phyloP scores from a whole-genome alignment of 2,113 vertebrate genomes.

The Danionella cerebrum region DNA sequence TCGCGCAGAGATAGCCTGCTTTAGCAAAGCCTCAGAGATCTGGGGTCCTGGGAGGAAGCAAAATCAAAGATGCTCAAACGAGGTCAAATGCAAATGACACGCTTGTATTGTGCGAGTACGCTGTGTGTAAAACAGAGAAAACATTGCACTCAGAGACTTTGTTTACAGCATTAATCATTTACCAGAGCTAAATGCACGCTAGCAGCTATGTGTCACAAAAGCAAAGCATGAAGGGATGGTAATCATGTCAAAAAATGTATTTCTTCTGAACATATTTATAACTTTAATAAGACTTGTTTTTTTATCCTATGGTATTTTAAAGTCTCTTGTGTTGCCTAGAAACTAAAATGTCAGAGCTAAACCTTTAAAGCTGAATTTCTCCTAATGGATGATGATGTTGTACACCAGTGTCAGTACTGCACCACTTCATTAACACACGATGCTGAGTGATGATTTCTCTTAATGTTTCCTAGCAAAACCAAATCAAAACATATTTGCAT shows the following conservation, averaged over 20 bases:
- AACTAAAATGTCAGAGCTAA: not conserved
- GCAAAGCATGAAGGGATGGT: too few species aligned
- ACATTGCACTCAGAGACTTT: not conserved
- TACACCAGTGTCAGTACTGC: not conserved
- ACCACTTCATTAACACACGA: not conserved
- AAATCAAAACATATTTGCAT: conserved; percentile 38
- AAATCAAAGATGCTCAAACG: not conserved
- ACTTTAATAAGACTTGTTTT: not conserved
- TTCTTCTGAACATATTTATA: too few species aligned
- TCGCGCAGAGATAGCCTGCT: not conserved
- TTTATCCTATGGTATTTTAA: not conserved
- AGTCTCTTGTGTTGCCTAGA: not conserved
- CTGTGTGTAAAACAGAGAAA: not conserved
- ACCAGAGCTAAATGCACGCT: not conserved
- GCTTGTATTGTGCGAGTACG: not conserved
- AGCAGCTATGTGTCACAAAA: not conserved
- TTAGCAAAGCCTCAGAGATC: not conserved
- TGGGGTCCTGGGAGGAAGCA: not conserved
- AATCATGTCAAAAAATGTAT: too few species aligned
- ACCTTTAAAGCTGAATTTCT: not conserved
- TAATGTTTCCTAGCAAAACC: conserved; percentile 29
- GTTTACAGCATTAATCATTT: not conserved
- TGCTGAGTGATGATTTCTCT: not conserved
- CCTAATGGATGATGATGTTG: not conserved
- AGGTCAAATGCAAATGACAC: conserved; percentile 6